Evolutionary conservation across 2,888 invertebrate species (phyloP), one percentile per base, ranked within the genome.

Genomic region (Pegoplata infirma): DNA sequence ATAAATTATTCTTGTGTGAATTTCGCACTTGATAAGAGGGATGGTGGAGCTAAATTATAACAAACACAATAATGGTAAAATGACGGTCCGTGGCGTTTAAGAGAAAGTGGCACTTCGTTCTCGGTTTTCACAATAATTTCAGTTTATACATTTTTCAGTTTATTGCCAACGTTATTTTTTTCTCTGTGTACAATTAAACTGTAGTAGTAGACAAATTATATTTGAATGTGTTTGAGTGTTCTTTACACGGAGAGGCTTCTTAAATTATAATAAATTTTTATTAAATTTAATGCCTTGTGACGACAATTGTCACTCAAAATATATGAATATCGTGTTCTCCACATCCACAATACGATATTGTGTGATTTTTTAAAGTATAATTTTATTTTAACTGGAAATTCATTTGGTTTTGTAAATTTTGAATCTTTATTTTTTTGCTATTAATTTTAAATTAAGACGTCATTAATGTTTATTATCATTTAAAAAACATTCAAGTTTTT

Each of bases 261-360:
- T 80, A 75, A 81, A 81, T 81, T 64, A 80, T 77, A 77, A 81
- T 76, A 80, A 76, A 76, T 79, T 81, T 81, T 81, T 80, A 80
- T 81, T 80, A 77, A 81, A 80, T 80, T 80, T 80, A 81, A 80
- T 77, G 80, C 76, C 80, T 74, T 79, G 53, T 81, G 81, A 81
- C 81, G 81, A 81, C 81, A 80, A 81, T 80, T 67, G 74, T 76
- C 80, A 73, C 74, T 76, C 76, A 79, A 59, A 79, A 17, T 61
- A 40, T 64, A 59, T 51, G 23, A 8, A 51, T 51, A 40, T 40
- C n/a, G 5, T 5, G n/a, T 0, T 40, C n/a, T n/a, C n/a, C n/a
- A n/a, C n/a, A n/a, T n/a, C n/a, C n/a, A n/a, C n/a, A 40, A n/a
- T n/a, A 40, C 4, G 36, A 40, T 40, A 28, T 28, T 28, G 10